A percentile compares a stretch with the other conserved stretches of the same genome.
Conservation (phyloP, 2,113 vertebrate genomes). For the Hyla sarda region DNA sequence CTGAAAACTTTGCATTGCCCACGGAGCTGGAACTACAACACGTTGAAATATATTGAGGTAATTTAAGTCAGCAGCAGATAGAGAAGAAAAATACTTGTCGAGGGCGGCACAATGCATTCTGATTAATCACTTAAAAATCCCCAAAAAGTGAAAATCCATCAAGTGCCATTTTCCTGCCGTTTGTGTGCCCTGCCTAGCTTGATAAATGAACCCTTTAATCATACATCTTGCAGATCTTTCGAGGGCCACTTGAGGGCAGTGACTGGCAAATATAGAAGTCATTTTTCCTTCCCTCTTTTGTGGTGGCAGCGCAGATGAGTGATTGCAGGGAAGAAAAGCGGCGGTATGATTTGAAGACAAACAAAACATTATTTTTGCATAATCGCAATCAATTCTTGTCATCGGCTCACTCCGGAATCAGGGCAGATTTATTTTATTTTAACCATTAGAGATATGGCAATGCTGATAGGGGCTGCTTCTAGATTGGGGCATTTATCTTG, state of each 20-base stretch:
- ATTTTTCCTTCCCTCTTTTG: conserved; percentile 36
- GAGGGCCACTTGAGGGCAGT: conserved; percentile 44
- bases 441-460: neutral
- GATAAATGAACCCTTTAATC: conserved; percentile 50
- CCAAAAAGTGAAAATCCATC: conserved; percentile 34
- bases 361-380: conserved; percentile 35
- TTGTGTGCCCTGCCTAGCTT: conserved; percentile 33
- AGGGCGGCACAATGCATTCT: conserved; percentile 34
- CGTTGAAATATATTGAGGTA: conserved; percentile 21
- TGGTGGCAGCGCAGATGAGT: neutral
- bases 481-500: conserved; percentile 21
- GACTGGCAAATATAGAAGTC: conserved; percentile 24
- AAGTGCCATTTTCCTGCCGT: conserved; percentile 33
- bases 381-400: conserved; percentile 41
- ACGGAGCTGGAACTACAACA: neutral
- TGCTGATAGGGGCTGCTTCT: conserved; percentile 6
- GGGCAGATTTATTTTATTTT: conserved; percentile 23
- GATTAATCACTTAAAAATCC: conserved; percentile 35
- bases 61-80: conserved; percentile 21
- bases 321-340: conserved; percentile 10
- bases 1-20: neutral
- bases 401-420: neutral
- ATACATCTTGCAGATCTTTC: conserved; percentile 38
- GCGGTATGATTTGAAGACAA: conserved; percentile 19
- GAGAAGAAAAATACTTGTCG: conserved; percentile 12